Conservation (phyloP, 2,113 vertebrate species). For the Saimiri boliviensis region DNA sequence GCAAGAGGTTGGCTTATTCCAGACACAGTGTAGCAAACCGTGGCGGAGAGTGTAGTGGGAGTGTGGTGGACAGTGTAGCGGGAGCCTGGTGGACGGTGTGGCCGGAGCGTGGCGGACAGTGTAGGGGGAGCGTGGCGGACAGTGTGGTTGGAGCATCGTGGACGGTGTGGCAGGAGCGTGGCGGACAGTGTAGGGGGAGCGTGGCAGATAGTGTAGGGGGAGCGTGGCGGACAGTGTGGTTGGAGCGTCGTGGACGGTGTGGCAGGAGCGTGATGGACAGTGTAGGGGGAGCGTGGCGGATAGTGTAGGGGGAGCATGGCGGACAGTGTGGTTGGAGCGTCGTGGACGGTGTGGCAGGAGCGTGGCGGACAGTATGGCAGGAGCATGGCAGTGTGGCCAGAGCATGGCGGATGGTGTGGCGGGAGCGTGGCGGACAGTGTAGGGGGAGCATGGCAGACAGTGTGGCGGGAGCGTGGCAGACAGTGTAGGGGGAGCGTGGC, state of each 20-base stretch:
- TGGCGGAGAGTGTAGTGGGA: not conserved
- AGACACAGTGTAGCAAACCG: not conserved
- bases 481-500: not conserved
- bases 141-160: too few species aligned
- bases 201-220: too few species aligned
- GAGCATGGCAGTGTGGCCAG: not conserved
- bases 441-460: not conserved
- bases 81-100: not conserved
- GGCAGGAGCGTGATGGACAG: not conserved
- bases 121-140: not conserved
- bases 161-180: not conserved
- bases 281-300: not conserved
- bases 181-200: fast-evolving
- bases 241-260: too few species aligned
- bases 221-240: not conserved
- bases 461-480: too few species aligned
- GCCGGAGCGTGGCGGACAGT: fast-evolving
- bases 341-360: too few species aligned
- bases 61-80: too few species aligned
- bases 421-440: too few species aligned
- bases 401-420: fast-evolving
- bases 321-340: not conserved
- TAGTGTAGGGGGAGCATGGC: fast-evolving
- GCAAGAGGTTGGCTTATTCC: not conserved
- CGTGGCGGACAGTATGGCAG: too few species aligned